Conservation (phyloP, 1,140 invertebrate genomes). For the Aphaenogaster rudis region DNA sequence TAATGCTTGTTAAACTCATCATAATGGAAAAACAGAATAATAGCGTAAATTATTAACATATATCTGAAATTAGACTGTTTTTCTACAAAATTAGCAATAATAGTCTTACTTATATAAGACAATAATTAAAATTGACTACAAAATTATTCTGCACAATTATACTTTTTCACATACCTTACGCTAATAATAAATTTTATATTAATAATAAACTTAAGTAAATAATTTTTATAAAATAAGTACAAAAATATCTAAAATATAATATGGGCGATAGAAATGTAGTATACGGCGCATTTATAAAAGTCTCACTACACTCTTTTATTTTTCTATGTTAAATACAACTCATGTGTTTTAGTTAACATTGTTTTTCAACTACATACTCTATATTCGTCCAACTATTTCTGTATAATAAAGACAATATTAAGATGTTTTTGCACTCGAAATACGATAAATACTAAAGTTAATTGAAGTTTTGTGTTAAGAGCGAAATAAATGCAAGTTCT, state of each 20-base stretch:
- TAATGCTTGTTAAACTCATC: neutral
- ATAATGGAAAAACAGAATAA: neutral
- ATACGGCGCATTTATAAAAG: neutral
- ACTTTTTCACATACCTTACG: neutral
- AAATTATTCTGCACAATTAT: neutral
- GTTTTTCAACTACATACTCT: neutral
- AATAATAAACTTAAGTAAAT: neutral
- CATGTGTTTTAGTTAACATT: neutral
- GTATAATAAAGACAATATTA: slow-evolving; percentile 11
- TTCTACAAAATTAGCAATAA: neutral
- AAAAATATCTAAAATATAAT: neutral
- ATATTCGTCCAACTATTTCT: slow-evolving; percentile 4
- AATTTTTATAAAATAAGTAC: slow-evolving; percentile 5
- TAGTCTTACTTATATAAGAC: neutral
- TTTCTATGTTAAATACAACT: neutral
- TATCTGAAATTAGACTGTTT: neutral
- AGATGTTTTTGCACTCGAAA: neutral
- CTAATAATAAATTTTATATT: neutral
- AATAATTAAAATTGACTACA: neutral
- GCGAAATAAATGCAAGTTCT: neutral
- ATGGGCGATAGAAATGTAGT: neutral
- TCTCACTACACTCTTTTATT: neutral
- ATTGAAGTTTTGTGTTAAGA: neutral
- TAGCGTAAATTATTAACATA: neutral
- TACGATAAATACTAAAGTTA: slow-evolving; percentile 12